A percentile compares a stretch with the other conserved stretches of the same genome.
phyloP scores from a whole-genome alignment of 2,113 vertebrate genomes.

The Fulica atra region DNA sequence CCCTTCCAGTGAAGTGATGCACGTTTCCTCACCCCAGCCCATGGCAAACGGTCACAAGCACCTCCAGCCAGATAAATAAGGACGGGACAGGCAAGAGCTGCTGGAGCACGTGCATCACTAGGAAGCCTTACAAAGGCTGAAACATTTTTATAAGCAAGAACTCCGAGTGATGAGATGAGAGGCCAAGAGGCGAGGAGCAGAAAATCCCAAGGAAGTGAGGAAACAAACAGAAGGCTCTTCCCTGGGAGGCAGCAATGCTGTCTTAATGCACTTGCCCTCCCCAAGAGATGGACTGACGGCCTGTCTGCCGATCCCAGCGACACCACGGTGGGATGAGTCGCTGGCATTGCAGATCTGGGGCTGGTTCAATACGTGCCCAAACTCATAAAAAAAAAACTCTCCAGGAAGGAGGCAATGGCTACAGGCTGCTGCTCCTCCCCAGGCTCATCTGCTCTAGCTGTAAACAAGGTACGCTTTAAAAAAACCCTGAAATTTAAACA shows the following conservation, averaged over 20 bases:
- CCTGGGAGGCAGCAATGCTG: not conserved
- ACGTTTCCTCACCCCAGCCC: not conserved
- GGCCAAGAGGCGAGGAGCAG: not conserved
- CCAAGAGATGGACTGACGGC: not conserved
- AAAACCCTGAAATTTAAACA: not conserved
- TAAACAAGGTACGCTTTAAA: not conserved
- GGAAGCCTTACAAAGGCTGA: not conserved
- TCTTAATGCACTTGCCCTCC: not conserved
- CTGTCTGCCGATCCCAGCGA: not conserved
- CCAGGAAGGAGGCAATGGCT: not conserved
- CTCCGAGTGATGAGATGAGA: not conserved
- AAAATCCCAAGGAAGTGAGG: not conserved
- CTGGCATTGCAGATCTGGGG: not conserved
- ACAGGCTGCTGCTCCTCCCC: not conserved
- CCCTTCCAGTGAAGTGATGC: not conserved
- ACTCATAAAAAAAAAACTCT: not conserved
- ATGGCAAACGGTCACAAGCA: not conserved
- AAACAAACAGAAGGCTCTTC: not conserved
- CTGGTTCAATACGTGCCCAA: not conserved
- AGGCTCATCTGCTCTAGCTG: not conserved
- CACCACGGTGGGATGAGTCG: accelerated
- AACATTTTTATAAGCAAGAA: not conserved
- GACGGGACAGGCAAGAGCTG: not conserved
- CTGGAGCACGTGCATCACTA: not conserved
- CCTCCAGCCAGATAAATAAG: not conserved